These are phyloP conservation scores for Trochalopteron elliotii DNA, from an alignment of 2,113 vertebrate genomes.

Conservation along the genomic window DNA sequence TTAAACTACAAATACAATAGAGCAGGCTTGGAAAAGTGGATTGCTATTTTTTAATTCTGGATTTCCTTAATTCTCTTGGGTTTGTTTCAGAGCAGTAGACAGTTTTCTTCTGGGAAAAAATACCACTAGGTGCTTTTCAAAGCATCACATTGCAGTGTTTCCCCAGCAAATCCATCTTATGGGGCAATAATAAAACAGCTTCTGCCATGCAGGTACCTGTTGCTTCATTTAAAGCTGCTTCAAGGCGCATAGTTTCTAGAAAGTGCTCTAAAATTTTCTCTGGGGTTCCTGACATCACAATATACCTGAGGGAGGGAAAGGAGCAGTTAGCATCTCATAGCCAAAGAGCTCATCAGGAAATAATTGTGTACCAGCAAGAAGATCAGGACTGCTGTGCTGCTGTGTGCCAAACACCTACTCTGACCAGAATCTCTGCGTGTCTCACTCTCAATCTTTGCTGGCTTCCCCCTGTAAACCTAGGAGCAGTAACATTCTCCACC, in stretches of 20 bases:
- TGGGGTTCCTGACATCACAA: constrained; percentile 96
- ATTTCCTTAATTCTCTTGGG: background rate
- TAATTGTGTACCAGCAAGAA: background rate
- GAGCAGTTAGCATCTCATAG: constrained; percentile 18
- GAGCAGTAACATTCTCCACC: background rate
- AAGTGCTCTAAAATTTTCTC: constrained; percentile 99
- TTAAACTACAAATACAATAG: background rate
- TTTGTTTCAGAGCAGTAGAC: background rate
- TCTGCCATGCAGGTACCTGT: constrained; percentile 64
- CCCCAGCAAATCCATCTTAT: background rate
- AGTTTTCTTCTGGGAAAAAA: background rate
- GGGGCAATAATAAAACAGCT: background rate
- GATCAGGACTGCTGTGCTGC: background rate
- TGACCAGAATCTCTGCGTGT: background rate
- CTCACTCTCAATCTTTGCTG: background rate
- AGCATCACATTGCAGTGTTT: background rate
- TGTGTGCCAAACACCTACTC: background rate
- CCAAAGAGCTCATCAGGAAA: background rate
- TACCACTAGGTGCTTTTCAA: background rate
- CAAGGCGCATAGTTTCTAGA: constrained; percentile 93
- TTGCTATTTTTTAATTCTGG: background rate
- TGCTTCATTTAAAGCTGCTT: constrained; percentile 87
- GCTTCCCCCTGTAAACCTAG: background rate
- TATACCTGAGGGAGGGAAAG: constrained; percentile 83
- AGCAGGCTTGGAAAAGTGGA: background rate